Conservation (phyloP, 2,888 invertebrate genomes). For the Orthosia gothica region DNA sequence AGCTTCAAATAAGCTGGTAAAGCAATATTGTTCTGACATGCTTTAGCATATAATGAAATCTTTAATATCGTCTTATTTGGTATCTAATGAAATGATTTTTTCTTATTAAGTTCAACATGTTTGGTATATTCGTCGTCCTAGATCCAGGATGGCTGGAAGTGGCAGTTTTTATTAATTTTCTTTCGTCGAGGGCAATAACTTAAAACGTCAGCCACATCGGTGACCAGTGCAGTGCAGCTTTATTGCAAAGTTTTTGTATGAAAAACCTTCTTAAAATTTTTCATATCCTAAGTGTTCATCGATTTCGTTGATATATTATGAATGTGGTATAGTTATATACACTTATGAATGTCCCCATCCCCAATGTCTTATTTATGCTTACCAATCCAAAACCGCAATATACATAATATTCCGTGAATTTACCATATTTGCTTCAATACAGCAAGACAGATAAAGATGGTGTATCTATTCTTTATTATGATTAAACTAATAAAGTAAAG, state of each 20-base stretch:
- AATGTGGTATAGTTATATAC: too few relatives aligned
- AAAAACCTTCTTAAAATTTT: not conserved
- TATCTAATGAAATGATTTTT: not conserved
- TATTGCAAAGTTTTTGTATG: conserved; percentile 21
- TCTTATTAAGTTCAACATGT: not conserved
- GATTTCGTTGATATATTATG: not conserved
- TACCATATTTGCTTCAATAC: not conserved
- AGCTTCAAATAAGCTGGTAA: not conserved
- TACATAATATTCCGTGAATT: not conserved
- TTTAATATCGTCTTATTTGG: not conserved
- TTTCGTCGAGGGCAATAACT: conserved; percentile 9
- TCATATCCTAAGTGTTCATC: too few relatives aligned
- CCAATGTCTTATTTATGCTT: not conserved
- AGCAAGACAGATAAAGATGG: conserved; percentile 8
- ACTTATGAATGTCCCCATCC: not conserved
- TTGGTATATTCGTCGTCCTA: not conserved
- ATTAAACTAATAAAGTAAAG: conserved; percentile 19
- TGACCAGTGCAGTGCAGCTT: conserved; percentile 9
- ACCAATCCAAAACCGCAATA: not conserved
- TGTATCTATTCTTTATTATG: conserved; percentile 21
- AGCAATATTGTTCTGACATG: not conserved
- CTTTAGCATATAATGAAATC: not conserved
- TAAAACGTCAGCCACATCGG: conserved; percentile 17
- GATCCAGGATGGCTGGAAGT: conserved; percentile 1
- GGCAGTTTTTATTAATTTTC: conserved; percentile 18